Evolutionary conservation across 2,797 vertebrate species (phyloP).

Genomic region (Anas georgica): DNA sequence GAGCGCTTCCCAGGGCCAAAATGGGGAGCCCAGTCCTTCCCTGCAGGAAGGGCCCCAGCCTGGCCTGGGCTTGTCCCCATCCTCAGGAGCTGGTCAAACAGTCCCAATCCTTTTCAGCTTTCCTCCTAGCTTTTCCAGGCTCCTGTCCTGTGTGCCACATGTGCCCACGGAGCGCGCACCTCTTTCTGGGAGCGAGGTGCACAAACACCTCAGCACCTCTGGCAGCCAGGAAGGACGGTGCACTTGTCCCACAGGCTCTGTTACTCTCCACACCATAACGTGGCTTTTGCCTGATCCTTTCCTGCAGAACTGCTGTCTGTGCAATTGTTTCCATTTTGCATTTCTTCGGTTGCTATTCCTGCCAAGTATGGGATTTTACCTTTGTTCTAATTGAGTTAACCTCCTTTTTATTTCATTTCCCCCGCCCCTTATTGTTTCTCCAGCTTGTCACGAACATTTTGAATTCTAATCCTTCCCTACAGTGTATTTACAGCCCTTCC

Average conservation of each 20-base stretch:
- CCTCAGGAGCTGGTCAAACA: background rate
- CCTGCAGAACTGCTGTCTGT: background rate
- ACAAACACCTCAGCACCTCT: background rate
- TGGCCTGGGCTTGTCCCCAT: background rate
- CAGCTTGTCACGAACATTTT: background rate
- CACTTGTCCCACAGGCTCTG: background rate
- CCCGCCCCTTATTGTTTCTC: background rate
- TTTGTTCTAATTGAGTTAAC: slow-evolving; percentile 23
- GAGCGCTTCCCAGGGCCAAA: background rate
- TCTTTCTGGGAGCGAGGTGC: background rate
- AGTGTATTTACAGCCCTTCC: slow-evolving; percentile 26
- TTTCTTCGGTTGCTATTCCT: background rate
- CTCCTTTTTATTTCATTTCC: background rate
- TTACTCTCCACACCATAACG: background rate
- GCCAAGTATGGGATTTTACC: background rate
- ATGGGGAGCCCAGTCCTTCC: background rate
- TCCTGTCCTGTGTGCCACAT: rapidly evolving
- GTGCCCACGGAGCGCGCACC: background rate
- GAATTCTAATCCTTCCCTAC: slow-evolving; percentile 44
- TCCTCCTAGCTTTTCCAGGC: background rate
- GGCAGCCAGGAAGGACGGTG: background rate
- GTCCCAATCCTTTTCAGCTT: background rate
- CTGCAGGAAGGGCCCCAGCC: background rate
- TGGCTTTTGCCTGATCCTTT: background rate
- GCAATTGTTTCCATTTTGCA: background rate